These are phyloP conservation scores for Drosophila nr. perissopoda DNA, from an alignment of 2,888 invertebrate genomes.

Conservation along the genomic window DNA sequence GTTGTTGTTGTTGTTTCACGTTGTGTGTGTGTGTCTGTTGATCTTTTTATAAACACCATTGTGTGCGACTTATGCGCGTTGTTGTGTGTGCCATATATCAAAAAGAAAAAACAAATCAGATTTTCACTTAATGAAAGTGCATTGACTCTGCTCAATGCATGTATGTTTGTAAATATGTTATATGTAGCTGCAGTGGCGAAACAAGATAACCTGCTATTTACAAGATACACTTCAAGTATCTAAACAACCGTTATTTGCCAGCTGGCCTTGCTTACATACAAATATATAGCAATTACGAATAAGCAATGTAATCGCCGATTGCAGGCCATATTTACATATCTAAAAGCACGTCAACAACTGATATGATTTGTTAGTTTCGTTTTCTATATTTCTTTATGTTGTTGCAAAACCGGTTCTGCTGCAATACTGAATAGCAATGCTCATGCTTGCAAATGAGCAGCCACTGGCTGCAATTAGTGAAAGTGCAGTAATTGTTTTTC, in stretches of 20 bases:
- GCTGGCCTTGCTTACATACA: constrained; percentile 12
- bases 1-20: constrained; percentile 12
- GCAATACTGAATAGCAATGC: constrained; percentile 10
- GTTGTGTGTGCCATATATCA: constrained; percentile 55
- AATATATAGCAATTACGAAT: constrained; percentile 1
- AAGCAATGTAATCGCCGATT: constrained; percentile 15
- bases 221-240: constrained; percentile 5
- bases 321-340: constrained; percentile 42
- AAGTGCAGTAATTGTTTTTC: constrained; percentile 37
- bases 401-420: constrained; percentile 38
- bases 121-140: constrained; percentile 56
- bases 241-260: constrained; percentile 12
- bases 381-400: constrained; percentile 6
- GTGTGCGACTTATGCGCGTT: constrained; percentile 14
- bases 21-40: constrained; percentile 33
- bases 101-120: constrained; percentile 27
- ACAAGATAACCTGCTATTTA: neutral
- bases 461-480: constrained; percentile 38
- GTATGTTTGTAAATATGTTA: neutral
- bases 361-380: constrained; percentile 6
- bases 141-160: constrained; percentile 51
- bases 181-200: neutral
- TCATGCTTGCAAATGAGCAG: constrained; percentile 5
- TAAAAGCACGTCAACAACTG: constrained; percentile 3
- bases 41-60: constrained; percentile 67